phyloP scores from a whole-genome alignment of 1,140 invertebrate genomes.

The Habropoda laboriosa region DNA sequence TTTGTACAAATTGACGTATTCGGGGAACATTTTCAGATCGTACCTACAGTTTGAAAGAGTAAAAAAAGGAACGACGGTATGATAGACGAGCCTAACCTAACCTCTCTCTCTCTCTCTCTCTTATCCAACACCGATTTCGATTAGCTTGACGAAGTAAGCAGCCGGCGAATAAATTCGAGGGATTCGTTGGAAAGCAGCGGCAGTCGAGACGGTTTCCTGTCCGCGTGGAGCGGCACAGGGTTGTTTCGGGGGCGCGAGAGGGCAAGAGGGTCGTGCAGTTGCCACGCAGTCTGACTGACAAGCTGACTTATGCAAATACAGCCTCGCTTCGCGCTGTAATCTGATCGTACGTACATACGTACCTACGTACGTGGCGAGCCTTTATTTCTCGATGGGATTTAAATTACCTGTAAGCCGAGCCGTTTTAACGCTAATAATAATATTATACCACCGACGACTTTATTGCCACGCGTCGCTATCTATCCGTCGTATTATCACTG shows the following conservation, averaged over 20 bases:
- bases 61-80: too few relatives aligned
- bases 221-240: conserved; percentile 59
- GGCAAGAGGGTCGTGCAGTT: conserved; percentile 77
- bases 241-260: conserved; percentile 73
- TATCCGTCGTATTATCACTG: conserved; percentile 21
- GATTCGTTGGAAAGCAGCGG: conserved; percentile 52
- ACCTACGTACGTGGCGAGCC: conserved; percentile 58
- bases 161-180: conserved; percentile 56
- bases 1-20: conserved; percentile 5
- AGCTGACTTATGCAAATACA: conserved; percentile 82
- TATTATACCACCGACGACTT: conserved; percentile 74
- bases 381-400: conserved; percentile 78
- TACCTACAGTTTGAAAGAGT: too few relatives aligned
- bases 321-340: conserved; percentile 75
- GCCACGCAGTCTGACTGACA: conserved; percentile 81
- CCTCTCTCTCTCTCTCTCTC: too few relatives aligned
- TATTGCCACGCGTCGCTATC: conserved; percentile 60
- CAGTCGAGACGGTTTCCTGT: conserved; percentile 57
- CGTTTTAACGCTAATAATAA: conserved; percentile 76
- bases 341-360: conserved; percentile 74
- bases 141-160: neutral
- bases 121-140: too few relatives aligned
- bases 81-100: too few relatives aligned
- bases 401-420: conserved; percentile 76
- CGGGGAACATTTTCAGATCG: too few relatives aligned